A percentile compares a stretch with the other conserved stretches of the same genome.
Evolutionary conservation across 2,113 vertebrate genomes (phyloP).

Genomic region (Sterna hirundo): DNA sequence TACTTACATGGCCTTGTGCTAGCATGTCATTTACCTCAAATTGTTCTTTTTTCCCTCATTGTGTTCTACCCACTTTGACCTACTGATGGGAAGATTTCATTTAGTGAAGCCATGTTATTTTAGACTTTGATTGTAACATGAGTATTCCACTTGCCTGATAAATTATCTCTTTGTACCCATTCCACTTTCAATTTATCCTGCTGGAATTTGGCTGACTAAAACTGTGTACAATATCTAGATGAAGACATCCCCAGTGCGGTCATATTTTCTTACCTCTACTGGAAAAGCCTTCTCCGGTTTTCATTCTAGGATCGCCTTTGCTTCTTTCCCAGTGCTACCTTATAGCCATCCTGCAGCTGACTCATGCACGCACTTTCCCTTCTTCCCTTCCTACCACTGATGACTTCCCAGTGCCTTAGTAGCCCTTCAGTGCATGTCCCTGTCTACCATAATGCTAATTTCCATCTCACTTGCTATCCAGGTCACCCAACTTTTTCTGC

Average conservation of each 20-base stretch:
- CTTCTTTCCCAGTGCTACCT: neutral
- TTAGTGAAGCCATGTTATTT: neutral
- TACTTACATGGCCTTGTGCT: neutral
- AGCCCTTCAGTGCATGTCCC: neutral
- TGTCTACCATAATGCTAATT: neutral
- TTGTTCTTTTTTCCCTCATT: neutral
- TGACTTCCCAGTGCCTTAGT: neutral
- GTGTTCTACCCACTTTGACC: neutral
- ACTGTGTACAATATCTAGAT: neutral
- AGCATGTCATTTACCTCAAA: neutral
- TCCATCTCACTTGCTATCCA: neutral
- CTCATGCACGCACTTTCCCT: neutral
- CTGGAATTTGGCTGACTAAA: neutral
- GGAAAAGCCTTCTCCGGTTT: neutral
- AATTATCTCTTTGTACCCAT: neutral
- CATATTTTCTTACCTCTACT: neutral
- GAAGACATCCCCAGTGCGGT: neutral
- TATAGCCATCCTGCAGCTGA: neutral
- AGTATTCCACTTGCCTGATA: neutral
- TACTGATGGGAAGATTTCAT: neutral
- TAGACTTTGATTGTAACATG: neutral
- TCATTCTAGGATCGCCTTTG: neutral
- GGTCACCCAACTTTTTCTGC: neutral
- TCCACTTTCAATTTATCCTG: neutral
- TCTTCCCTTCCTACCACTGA: neutral